phyloP scores from a whole-genome alignment of 2,113 vertebrate genomes.

The Scartelaos histophorus region DNA sequence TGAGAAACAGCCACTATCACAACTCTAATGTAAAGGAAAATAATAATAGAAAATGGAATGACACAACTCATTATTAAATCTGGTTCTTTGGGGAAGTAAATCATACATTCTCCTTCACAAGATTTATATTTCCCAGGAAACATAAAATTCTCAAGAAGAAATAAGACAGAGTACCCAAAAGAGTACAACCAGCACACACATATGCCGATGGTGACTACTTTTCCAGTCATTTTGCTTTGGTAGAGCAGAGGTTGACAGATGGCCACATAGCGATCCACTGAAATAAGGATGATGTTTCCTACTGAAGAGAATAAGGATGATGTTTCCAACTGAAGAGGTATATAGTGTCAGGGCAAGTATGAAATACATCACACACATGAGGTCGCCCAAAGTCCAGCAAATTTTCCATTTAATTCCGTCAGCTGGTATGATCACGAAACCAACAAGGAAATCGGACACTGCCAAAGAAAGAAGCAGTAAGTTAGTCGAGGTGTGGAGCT shows the following conservation, averaged over 20 bases:
- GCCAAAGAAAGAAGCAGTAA: constrained; percentile 17
- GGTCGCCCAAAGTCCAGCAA: constrained; percentile 5
- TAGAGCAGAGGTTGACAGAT: no score
- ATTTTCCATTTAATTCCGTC: not conserved
- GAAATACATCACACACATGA: not conserved
- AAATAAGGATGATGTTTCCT: no score
- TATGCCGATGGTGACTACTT: no score
- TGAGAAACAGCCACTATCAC: not conserved
- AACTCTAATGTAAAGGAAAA: not conserved
- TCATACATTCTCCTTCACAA: no score
- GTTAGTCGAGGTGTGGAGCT: constrained; percentile 13
- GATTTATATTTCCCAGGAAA: no score
- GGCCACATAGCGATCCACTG: no score
- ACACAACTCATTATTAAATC: not conserved
- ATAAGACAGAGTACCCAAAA: not conserved
- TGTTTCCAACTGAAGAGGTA: not conserved
- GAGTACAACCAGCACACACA: no score
- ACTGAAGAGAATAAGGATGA: no score
- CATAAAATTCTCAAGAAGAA: not conserved
- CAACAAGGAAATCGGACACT: not conserved
- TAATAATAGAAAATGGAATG: not conserved
- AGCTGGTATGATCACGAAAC: not conserved
- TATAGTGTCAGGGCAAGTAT: not conserved
- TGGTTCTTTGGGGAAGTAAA: not conserved
- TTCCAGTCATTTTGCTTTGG: no score